Conservation (phyloP, 2,797 vertebrate genomes). For the Karalla daura region DNA sequence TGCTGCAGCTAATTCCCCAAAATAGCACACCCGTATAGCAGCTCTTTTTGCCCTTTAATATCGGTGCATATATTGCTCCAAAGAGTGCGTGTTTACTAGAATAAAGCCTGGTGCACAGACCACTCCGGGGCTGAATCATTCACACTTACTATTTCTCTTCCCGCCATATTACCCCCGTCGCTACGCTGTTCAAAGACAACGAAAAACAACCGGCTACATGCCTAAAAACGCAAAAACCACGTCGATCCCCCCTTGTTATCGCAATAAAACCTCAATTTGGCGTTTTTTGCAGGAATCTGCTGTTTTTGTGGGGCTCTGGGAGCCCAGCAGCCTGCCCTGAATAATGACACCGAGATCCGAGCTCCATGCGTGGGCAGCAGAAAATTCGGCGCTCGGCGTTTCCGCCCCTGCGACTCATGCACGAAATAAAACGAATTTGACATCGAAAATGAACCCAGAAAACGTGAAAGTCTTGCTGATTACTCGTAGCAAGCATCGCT, state of each 20-base stretch:
- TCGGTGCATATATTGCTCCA: not conserved
- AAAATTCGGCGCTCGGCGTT: slow-evolving; percentile 68
- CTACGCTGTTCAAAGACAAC: slow-evolving; percentile 37
- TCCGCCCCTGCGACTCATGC: slow-evolving; percentile 59
- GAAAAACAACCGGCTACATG: slow-evolving; percentile 4
- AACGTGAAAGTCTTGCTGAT: slow-evolving; percentile 36
- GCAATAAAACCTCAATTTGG: not conserved
- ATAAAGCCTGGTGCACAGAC: slow-evolving; percentile 23
- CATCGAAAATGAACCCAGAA: slow-evolving; percentile 19
- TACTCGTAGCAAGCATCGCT: slow-evolving; percentile 33
- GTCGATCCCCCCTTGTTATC: accelerated
- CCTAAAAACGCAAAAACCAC: not conserved
- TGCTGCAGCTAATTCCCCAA: slow-evolving; percentile 25
- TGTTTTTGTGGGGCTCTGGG: slow-evolving; percentile 10
- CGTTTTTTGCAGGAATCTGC: not conserved
- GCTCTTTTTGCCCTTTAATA: slow-evolving; percentile 1
- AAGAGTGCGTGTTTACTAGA: slow-evolving; percentile 32
- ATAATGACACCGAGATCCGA: slow-evolving; percentile 69
- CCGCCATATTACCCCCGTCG: slow-evolving; percentile 81
- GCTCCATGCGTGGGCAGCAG: slow-evolving; percentile 69
- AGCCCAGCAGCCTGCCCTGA: slow-evolving; percentile 48
- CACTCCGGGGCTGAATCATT: slow-evolving; percentile 5
- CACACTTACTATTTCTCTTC: slow-evolving; percentile 74
- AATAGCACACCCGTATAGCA: slow-evolving; percentile 23
- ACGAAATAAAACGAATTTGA: slow-evolving; percentile 49